Percentiles rank a stretch among this genome's conserved stretches.
Evolutionary conservation across 53 echinoderm and acorn worm genomes (phyloP).

Genomic region (Echinometra lucunter): DNA sequence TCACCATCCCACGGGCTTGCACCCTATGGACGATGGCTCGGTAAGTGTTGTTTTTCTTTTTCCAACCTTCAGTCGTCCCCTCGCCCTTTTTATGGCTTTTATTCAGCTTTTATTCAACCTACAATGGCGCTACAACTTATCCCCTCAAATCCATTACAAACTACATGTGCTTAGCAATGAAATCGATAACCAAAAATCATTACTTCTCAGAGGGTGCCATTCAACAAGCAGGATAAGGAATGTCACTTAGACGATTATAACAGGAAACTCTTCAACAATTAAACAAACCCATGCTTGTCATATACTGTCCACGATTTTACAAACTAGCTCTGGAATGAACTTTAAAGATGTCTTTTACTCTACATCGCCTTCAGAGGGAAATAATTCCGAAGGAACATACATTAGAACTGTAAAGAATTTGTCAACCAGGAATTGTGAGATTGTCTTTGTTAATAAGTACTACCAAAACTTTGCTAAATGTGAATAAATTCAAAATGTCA

Average conservation of each 20-base stretch:
- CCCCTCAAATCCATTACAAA: slow-evolving; percentile 49
- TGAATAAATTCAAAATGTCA: too few species aligned
- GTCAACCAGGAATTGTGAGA: too few species aligned
- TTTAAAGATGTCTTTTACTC: too few species aligned
- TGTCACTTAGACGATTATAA: slow-evolving; percentile 34
- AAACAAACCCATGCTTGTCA: not conserved
- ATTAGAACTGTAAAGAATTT: too few species aligned
- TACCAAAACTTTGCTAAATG: too few species aligned
- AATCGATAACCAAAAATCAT: slow-evolving; percentile 68
- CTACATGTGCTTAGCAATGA: slow-evolving; percentile 46
- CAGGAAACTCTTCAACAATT: not conserved
- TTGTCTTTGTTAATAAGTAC: too few species aligned
- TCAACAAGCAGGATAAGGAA: slow-evolving; percentile 20
- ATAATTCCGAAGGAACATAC: too few species aligned
- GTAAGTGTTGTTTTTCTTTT: slow-evolving; percentile 83
- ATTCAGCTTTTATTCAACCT: not conserved
- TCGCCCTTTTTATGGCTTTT: slow-evolving; percentile 53
- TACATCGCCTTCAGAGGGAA: too few species aligned
- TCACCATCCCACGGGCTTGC: slow-evolving; percentile 91
- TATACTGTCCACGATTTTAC: too few species aligned
- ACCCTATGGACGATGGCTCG: slow-evolving; percentile 95
- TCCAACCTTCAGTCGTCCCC: slow-evolving; percentile 36
- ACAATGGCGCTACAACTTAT: slow-evolving; percentile 64
- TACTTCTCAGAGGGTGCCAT: slow-evolving; percentile 27
- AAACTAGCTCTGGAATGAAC: too few species aligned